Evolutionary conservation across 2,888 invertebrate genomes (phyloP), one percentile per base, ranked within the genome.

Genomic region (Arrhopalites spinosus): DNA sequence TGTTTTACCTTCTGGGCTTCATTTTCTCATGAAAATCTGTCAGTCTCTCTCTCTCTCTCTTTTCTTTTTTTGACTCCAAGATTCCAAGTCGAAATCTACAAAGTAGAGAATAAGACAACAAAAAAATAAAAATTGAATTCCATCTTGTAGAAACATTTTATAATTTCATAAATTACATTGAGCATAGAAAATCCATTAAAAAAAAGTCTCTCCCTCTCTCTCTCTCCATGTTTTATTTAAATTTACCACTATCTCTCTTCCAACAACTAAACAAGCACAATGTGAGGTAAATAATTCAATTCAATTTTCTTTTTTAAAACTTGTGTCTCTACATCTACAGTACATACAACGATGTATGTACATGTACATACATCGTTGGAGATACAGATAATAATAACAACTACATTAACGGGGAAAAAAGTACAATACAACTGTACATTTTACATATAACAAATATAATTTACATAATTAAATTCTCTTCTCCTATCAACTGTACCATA

Each of bases 1-100:
- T 63, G 63, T 72, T 72, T 47, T 72, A 43, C 72, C 72, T 63
- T 72, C 72, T 72, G 72, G 63, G 72, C 47, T 63, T 72, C 72
- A 72, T 69, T 30, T 29, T 50, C 29, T 72, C 45, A 72, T 45
- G 47, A 45, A n/a, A 47, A 63, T 72, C 72, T 72, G 72, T 72
- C 72, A 72, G 63, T 11, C 29, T 70, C 47, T 63, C 23, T 45
- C 50, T 68, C 68, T 29, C 43, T 11, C 67, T 45, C 67, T 63
- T 27, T 29, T 29, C 11, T 23, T 25, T 59, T 59, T 59, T 23
- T 29, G 3, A 2, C 25, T 63, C 27, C 63, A 5, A 15, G 13
- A 63, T 8, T 23, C 25, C 30, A 30, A 23, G 13, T 64, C 36
- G 11, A 3, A 36, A 36, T 7, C 36, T 36, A 11, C 5, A 36